Conservation (phyloP, 2,113 vertebrate species). For the Prunella himalayana region DNA sequence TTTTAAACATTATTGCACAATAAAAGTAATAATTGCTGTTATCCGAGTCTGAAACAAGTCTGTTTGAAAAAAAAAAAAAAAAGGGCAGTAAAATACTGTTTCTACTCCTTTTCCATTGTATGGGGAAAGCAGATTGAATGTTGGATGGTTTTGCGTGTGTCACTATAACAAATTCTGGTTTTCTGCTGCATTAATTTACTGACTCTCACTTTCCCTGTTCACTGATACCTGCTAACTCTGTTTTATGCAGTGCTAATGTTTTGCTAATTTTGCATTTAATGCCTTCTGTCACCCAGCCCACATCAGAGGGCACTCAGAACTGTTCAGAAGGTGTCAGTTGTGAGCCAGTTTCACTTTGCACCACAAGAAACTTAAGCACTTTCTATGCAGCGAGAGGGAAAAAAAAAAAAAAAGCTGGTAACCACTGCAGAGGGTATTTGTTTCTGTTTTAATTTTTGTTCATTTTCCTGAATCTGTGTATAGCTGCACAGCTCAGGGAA, state of each 20-base stretch:
- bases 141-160: neutral
- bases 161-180: neutral
- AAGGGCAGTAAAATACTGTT: neutral
- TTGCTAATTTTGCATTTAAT: constrained; percentile 47
- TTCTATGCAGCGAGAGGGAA: neutral
- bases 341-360: constrained; percentile 23
- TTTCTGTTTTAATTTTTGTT: neutral
- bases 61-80: neutral
- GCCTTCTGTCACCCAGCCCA: constrained; percentile 4
- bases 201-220: neutral
- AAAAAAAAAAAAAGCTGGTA: neutral
- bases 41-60: neutral
- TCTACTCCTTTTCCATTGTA: neutral
- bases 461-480: neutral
- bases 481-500: neutral
- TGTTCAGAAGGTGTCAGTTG: constrained; percentile 3
- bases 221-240: neutral
- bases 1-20: neutral
- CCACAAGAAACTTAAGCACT: neutral
- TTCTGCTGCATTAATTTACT: constrained; percentile 3
- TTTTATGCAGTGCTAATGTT: constrained; percentile 18
- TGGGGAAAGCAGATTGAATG: neutral
- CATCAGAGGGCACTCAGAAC: neutral
- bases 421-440: neutral
- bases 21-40: neutral